A percentile compares a stretch with the other conserved stretches of the same genome.
These are phyloP conservation scores for Halictus rubicundus DNA, from an alignment of 1,140 invertebrate species.

Conservation along the genomic window DNA sequence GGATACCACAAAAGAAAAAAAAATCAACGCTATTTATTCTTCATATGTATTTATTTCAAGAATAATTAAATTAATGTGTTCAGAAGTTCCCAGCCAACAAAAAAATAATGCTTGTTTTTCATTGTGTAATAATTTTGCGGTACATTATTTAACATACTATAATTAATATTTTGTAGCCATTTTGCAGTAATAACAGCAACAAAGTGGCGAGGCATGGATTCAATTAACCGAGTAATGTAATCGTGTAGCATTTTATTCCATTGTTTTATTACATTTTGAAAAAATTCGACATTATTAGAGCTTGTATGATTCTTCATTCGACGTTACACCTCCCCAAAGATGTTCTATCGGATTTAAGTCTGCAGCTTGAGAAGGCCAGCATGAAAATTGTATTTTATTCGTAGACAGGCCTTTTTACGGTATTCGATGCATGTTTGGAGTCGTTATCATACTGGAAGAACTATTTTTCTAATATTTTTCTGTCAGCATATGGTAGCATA, in stretches of 20 bases:
- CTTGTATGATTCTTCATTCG: background rate
- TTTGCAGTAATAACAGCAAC: background rate
- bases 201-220: background rate
- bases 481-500: background rate
- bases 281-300: background rate
- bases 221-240: background rate
- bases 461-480: background rate
- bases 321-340: background rate
- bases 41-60: too few relatives aligned
- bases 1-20: background rate
- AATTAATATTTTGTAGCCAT: background rate
- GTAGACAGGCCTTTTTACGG: background rate
- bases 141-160: background rate
- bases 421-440: background rate
- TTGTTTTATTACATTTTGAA: background rate
- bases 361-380: background rate
- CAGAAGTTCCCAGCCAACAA: too few relatives aligned
- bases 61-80: too few relatives aligned
- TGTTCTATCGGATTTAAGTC: background rate
- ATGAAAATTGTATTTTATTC: background rate
- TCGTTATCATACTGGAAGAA: background rate
- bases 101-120: too few relatives aligned
- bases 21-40: too few relatives aligned
- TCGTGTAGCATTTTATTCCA: background rate
- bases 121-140: too few relatives aligned